Percentiles rank a stretch among this genome's conserved stretches.
Conservation (phyloP, 2,888 invertebrate genomes). For the Callyntrura sp. region DNA sequence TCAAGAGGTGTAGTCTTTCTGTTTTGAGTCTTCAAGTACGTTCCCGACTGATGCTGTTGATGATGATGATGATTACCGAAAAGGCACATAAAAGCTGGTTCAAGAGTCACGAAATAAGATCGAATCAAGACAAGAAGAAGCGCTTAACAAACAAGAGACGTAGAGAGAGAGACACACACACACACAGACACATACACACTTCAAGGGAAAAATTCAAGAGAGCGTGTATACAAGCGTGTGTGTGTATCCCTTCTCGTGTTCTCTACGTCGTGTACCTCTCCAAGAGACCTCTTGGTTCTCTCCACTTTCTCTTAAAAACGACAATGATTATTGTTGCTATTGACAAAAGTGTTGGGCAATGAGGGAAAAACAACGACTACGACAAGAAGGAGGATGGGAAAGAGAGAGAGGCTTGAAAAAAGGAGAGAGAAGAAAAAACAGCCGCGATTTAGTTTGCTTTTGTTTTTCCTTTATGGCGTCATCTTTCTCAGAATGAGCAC, state of each 20-base stretch:
- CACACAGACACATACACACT: neutral
- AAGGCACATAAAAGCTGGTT: neutral
- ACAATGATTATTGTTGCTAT: constrained; percentile 20
- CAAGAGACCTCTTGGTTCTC: neutral
- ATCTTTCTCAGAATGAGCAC: neutral
- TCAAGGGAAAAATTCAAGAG: constrained; percentile 3
- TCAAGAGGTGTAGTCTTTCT: neutral
- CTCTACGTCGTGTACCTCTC: neutral
- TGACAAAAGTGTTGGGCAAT: neutral
- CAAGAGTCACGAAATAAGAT: constrained; percentile 34
- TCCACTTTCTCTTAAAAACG: neutral
- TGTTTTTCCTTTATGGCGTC: constrained; percentile 35
- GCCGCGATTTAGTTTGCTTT: constrained; percentile 21
- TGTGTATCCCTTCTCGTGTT: neutral
- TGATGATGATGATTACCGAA: neutral
- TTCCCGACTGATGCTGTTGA: neutral
- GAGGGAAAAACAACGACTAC: no score
- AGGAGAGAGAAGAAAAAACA: neutral
- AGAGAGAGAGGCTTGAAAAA: neutral
- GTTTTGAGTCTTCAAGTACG: neutral
- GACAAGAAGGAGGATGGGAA: neutral
- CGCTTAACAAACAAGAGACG: constrained; percentile 22
- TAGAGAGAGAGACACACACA: no score
- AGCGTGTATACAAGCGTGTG: neutral
- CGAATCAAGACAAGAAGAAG: constrained; percentile 44